These are phyloP conservation scores for Drosophila macrospina DNA, from an alignment of 2,888 invertebrate genomes.

Conservation along the genomic window DNA sequence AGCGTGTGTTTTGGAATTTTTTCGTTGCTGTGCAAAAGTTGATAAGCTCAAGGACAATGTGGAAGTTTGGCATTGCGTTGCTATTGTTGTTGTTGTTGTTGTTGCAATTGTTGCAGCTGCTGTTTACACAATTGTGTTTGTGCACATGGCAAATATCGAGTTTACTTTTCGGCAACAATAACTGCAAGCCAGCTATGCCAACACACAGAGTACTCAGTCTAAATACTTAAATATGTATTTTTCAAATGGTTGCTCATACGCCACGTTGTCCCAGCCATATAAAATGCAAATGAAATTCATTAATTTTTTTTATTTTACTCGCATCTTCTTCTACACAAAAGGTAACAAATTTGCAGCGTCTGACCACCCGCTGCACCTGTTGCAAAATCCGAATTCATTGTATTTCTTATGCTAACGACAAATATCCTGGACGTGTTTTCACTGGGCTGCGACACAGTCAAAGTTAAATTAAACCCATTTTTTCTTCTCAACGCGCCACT, in stretches of 20 bases:
- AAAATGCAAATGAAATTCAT: conserved; percentile 18
- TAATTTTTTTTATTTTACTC: conserved; percentile 2
- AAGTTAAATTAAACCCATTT: conserved; percentile 76
- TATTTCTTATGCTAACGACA: conserved; percentile 46
- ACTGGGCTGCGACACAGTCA: conserved; percentile 49
- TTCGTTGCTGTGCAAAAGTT: conserved; percentile 67
- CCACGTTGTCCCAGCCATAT: conserved; percentile 14
- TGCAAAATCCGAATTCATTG: conserved; percentile 57
- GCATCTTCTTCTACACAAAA: neutral
- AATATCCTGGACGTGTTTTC: conserved; percentile 16
- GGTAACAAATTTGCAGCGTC: conserved; percentile 10
- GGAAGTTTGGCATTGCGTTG: conserved; percentile 63
- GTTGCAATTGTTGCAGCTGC: conserved; percentile 43
- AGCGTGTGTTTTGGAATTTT: conserved; percentile 52
- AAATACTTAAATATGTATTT: conserved; percentile 14
- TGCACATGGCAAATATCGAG: conserved; percentile 67
- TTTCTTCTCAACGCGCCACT: conserved; percentile 41
- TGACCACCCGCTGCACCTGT: conserved; percentile 38
- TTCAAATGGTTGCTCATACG: conserved; percentile 35
- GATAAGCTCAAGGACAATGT: conserved; percentile 79
- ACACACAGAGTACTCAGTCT: conserved; percentile 10
- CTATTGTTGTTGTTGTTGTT: conserved; percentile 26
- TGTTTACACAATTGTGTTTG: conserved; percentile 73
- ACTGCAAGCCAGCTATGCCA: conserved; percentile 39
- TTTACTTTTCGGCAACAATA: conserved; percentile 68